Conservation (phyloP, 1,140 invertebrate genomes). For the Drosophila ananassae region DNA sequence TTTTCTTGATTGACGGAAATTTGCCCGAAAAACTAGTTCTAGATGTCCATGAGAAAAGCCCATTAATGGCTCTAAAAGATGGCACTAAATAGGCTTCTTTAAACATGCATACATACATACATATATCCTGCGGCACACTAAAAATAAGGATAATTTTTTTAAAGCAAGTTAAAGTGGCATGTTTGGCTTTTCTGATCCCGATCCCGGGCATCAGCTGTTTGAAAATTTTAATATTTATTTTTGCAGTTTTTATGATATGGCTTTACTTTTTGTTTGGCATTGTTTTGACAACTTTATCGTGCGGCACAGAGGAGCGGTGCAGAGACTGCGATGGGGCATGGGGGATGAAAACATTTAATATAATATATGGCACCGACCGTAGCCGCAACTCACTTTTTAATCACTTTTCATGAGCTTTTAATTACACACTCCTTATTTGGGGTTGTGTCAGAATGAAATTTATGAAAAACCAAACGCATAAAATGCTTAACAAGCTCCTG, state of each 20-base stretch:
- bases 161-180: neutral
- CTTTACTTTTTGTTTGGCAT: constrained; percentile 35
- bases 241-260: constrained; percentile 11
- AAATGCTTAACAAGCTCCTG: constrained; percentile 66
- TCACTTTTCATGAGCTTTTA: constrained; percentile 81
- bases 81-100: constrained; percentile 29
- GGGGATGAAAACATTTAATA: constrained; percentile 61
- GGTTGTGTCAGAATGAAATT: constrained; percentile 54
- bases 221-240: constrained; percentile 22
- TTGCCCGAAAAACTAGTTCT: constrained; percentile 28
- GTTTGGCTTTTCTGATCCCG: constrained; percentile 16
- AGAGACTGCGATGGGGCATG: neutral
- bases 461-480: constrained; percentile 68
- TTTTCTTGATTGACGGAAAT: constrained; percentile 45
- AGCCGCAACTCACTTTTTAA: constrained; percentile 77
- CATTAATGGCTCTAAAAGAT: constrained; percentile 30
- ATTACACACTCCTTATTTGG: constrained; percentile 61
- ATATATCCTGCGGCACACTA: neutral
- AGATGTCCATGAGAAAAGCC: constrained; percentile 30
- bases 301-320: neutral
- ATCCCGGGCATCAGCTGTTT: constrained; percentile 26
- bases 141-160: neutral
- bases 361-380: constrained; percentile 62
- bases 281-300: constrained; percentile 72
- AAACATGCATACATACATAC: neutral